phyloP scores from a whole-genome alignment of 2,797 vertebrate species.

The Agapornis canus region DNA sequence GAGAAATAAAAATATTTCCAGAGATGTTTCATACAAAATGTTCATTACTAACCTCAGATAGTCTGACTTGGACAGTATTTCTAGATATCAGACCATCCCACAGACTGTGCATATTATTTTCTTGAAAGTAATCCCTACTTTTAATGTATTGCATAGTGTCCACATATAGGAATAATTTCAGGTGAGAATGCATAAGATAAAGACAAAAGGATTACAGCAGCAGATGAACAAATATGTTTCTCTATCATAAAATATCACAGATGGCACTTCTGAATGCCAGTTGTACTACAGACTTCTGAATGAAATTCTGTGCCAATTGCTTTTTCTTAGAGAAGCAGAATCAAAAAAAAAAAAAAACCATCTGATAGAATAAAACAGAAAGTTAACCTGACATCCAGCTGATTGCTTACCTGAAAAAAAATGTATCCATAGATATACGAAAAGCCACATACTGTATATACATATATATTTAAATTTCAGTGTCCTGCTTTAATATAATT shows the following conservation, averaged over 20 bases:
- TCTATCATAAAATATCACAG: neutral
- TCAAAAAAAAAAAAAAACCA: neutral
- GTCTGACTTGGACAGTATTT: neutral
- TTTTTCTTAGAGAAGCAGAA: neutral
- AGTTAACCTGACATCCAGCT: neutral
- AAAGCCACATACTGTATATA: neutral
- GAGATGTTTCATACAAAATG: neutral
- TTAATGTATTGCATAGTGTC: neutral
- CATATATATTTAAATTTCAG: neutral
- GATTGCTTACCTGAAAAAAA: neutral
- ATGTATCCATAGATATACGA: neutral
- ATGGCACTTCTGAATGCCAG: neutral
- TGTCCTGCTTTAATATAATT: neutral
- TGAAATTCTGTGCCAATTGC: neutral
- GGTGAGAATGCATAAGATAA: neutral
- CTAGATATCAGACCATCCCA: neutral
- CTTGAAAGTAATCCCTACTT: neutral
- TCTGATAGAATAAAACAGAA: neutral
- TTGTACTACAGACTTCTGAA: neutral
- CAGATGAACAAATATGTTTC: neutral
- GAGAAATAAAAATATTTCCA: neutral
- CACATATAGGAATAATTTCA: neutral
- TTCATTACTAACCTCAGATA: neutral
- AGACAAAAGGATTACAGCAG: neutral
- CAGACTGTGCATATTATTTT: neutral